phyloP scores from a whole-genome alignment of 37 sponge, comb jelly and placozoan genomes.

The Corticium candelabrum region DNA sequence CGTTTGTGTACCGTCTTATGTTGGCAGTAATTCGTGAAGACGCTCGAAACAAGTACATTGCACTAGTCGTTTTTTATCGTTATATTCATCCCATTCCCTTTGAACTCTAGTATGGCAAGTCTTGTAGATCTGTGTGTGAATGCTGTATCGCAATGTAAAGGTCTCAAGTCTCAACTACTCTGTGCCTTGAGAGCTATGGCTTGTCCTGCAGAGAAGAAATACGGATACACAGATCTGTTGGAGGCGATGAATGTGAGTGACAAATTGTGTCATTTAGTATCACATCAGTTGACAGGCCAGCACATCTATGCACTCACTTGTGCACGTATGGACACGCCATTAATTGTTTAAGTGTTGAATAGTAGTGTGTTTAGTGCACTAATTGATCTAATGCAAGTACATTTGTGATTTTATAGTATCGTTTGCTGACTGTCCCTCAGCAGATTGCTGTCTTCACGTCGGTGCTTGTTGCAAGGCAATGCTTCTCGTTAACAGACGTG shows the following conservation, averaged over 20 bases:
- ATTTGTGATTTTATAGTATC: neutral
- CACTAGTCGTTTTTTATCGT: too few species aligned
- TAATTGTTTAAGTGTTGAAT: too few species aligned
- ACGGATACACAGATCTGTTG: neutral
- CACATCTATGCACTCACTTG: too few species aligned
- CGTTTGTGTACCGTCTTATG: neutral
- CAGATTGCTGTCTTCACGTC: neutral
- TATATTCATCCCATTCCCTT: too few species aligned
- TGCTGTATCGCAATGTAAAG: neutral
- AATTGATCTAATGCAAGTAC: neutral
- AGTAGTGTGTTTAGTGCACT: too few species aligned
- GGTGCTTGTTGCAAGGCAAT: neutral
- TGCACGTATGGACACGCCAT: too few species aligned
- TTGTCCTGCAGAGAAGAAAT: neutral
- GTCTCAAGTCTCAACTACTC: neutral
- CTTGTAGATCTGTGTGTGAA: neutral
- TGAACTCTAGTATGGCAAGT: neutral
- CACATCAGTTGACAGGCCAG: too few species aligned
- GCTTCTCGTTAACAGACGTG: neutral
- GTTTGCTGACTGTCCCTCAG: neutral
- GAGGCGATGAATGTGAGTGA: neutral
- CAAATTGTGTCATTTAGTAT: too few species aligned
- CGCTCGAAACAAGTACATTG: too few species aligned
- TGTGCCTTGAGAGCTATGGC: neutral
- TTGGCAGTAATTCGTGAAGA: too few species aligned